phyloP scores from a whole-genome alignment of 2,113 vertebrate species.

The Cervus canadensis region DNA sequence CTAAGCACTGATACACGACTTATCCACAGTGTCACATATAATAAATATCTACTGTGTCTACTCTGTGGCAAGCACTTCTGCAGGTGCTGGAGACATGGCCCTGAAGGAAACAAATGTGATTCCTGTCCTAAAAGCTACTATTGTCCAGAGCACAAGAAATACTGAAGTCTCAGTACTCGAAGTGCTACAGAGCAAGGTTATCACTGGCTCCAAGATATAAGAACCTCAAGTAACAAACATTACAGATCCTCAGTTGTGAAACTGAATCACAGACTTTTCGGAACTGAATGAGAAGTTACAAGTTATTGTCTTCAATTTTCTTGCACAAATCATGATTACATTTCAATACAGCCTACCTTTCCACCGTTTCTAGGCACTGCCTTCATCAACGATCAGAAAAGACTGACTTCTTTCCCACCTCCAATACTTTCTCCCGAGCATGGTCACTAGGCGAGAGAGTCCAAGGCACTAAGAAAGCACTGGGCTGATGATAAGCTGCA shows the following conservation, averaged over 20 bases:
- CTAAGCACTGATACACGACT: not conserved
- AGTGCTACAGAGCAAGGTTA: not conserved
- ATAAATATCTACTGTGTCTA: not conserved
- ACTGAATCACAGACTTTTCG: not conserved
- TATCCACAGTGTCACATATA: not conserved
- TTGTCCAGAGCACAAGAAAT: not conserved
- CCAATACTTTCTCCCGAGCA: not conserved
- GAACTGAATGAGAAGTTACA: not conserved
- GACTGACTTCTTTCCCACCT: not conserved
- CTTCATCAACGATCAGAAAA: not conserved
- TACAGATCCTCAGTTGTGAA: not conserved
- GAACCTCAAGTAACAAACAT: not conserved
- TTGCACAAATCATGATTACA: not conserved
- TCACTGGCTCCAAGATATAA: not conserved
- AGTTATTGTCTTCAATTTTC: not conserved
- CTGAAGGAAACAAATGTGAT: not conserved
- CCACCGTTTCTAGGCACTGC: not conserved
- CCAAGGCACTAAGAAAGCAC: not conserved
- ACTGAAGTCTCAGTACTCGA: not conserved
- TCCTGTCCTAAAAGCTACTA: not conserved
- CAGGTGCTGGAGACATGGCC: not conserved
- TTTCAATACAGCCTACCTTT: not conserved
- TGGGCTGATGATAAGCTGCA: not conserved
- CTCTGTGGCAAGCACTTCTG: not conserved
- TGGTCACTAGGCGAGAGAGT: not conserved